Evolutionary conservation across 2,113 vertebrate species (phyloP).

Genomic region (Amazona vittata): DNA sequence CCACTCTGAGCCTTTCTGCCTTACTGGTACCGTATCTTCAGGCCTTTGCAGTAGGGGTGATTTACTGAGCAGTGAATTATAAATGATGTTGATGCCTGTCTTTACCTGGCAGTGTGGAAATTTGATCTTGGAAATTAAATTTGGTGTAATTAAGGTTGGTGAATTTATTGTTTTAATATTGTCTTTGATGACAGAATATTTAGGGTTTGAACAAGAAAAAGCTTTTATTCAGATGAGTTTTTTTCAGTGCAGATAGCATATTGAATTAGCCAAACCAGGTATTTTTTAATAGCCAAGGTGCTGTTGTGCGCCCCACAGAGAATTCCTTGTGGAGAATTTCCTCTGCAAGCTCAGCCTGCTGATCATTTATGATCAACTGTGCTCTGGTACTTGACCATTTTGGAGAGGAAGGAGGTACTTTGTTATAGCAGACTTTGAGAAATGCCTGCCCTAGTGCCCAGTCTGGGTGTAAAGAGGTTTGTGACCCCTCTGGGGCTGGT

Average conservation of each 20-base stretch:
- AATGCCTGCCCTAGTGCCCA: rapidly evolving
- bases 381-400: not conserved
- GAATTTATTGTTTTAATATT: not conserved
- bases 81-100: not conserved
- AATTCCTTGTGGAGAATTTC: not conserved
- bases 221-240: not conserved
- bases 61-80: not conserved
- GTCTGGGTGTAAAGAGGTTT: not conserved
- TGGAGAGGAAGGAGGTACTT: not conserved
- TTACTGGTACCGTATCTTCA: not conserved
- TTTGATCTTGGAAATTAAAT: not conserved
- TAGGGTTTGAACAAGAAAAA: not conserved
- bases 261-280: not conserved
- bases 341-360: not conserved
- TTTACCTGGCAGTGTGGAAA: not conserved
- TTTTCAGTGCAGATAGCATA: not conserved
- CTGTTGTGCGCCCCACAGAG: not conserved
- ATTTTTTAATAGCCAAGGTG: not conserved
- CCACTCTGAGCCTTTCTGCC: not conserved
- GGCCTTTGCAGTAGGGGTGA: not conserved
- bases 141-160: not conserved
- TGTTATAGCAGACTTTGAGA: not conserved
- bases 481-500: not conserved
- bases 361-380: rapidly evolving
- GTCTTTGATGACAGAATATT: not conserved